phyloP scores from a whole-genome alignment of 1,140 invertebrate genomes.

The Tribolium madens region DNA sequence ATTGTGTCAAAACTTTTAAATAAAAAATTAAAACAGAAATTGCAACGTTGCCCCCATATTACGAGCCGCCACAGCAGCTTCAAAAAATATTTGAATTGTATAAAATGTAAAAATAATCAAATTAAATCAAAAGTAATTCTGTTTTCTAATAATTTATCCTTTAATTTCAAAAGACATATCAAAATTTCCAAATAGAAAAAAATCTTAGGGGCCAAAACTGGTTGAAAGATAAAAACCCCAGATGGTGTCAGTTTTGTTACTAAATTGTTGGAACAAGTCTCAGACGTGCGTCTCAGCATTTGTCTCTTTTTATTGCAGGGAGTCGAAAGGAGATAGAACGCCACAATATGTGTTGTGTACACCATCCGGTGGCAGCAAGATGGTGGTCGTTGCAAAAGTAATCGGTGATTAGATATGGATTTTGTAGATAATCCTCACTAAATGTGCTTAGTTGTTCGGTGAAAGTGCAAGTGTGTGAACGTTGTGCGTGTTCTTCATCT shows the following conservation, averaged over 20 bases:
- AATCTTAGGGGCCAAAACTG: not conserved
- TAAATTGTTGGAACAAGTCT: not conserved
- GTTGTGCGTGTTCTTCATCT: conserved; percentile 1
- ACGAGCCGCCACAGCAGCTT: no score
- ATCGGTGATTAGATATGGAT: conserved; percentile 50
- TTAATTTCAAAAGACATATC: no score
- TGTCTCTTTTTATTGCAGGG: not conserved
- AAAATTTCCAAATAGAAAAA: not conserved
- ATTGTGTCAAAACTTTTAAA: no score
- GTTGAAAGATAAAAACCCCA: conserved; percentile 15
- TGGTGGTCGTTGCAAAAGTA: conserved; percentile 49
- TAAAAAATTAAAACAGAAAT: no score
- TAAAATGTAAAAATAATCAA: no score
- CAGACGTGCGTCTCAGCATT: not conserved
- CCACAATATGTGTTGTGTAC: not conserved
- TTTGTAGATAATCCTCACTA: conserved; percentile 51
- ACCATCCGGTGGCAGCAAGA: conserved; percentile 38
- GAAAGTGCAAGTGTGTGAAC: not conserved
- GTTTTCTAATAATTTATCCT: no score
- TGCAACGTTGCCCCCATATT: no score
- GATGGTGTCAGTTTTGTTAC: conserved; percentile 17
- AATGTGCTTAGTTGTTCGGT: conserved; percentile 39
- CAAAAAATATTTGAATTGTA: no score
- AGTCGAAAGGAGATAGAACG: not conserved
- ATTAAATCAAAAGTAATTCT: no score